A percentile compares a stretch with the other conserved stretches of the same genome.
Evolutionary conservation across 2,888 invertebrate genomes (phyloP).

Genomic region (Helleia helle): DNA sequence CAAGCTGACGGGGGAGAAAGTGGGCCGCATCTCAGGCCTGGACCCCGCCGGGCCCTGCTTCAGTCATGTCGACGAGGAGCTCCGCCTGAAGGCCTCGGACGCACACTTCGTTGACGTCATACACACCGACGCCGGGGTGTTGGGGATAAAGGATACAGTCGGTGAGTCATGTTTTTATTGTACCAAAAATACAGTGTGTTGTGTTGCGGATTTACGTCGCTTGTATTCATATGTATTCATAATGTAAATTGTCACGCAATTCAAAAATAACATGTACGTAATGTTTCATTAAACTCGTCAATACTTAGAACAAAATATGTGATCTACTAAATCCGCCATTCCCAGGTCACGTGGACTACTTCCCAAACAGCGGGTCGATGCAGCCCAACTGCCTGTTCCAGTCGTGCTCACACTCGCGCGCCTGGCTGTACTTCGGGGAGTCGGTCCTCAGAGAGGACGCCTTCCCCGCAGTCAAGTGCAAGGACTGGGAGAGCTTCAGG

Average conservation of each 20-base stretch:
- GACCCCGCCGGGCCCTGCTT: conserved; percentile 67
- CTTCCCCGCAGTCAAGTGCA: conserved; percentile 39
- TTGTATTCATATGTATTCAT: too few relatives aligned
- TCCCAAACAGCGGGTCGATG: conserved; percentile 45
- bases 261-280: too few relatives aligned
- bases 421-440: conserved; percentile 41
- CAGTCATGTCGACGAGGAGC: conserved; percentile 31
- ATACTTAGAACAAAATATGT: too few relatives aligned
- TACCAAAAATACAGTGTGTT: too few relatives aligned
- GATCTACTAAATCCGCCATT: neutral
- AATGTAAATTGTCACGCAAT: too few relatives aligned
- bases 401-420: conserved; percentile 53
- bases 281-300: too few relatives aligned
- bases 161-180: conserved; percentile 32
- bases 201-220: too few relatives aligned
- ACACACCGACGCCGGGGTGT: conserved; percentile 50
- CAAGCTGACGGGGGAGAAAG: conserved; percentile 31
- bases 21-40: conserved; percentile 48
- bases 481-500: conserved; percentile 35
- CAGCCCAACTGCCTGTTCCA: conserved; percentile 53
- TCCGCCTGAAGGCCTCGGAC: conserved; percentile 36
- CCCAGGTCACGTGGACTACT: conserved; percentile 57
- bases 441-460: conserved; percentile 29
- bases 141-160: conserved; percentile 37
- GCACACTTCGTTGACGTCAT: conserved; percentile 50